A percentile compares a stretch with the other conserved stretches of the same genome.
These are phyloP conservation scores for Neoaliturus tenellus DNA, from an alignment of 2,888 invertebrate genomes.

Conservation along the genomic window DNA sequence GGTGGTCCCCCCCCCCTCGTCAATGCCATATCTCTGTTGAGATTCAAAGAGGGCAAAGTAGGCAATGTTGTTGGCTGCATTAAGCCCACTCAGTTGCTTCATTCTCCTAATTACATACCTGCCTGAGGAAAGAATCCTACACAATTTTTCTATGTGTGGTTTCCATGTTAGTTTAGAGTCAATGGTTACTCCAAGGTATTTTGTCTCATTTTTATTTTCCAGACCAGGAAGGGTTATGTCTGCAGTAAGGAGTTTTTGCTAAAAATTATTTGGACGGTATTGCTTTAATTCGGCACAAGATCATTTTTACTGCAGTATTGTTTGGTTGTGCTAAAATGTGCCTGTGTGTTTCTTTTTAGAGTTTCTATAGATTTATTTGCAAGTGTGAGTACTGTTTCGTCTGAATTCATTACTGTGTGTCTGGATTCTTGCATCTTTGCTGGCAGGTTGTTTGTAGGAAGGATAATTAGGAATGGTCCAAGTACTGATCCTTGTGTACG, in stretches of 20 bases:
- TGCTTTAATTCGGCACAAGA: background rate
- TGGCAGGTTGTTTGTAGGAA: conserved; percentile 20
- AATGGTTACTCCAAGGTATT: background rate
- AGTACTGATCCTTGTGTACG: conserved; percentile 3
- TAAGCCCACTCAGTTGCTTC: background rate
- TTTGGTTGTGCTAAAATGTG: background rate
- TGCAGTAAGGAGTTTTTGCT: too few species aligned
- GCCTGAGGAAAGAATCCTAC: background rate
- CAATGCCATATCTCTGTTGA: too few species aligned
- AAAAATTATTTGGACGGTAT: background rate
- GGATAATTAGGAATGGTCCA: background rate
- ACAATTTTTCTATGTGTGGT: background rate
- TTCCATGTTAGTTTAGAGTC: background rate
- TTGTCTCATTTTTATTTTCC: background rate
- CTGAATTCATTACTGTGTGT: background rate
- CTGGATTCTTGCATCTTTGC: background rate
- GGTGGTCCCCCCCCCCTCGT: too few species aligned
- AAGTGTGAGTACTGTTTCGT: background rate
- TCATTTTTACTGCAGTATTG: background rate
- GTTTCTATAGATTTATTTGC: background rate
- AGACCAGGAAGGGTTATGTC: background rate
- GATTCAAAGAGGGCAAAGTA: too few species aligned
- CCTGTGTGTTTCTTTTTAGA: background rate
- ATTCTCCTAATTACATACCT: background rate
- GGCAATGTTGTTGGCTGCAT: too few species aligned